Evolutionary conservation across 2,888 invertebrate genomes (phyloP), one percentile per base, ranked within the genome.

Genomic region (Scaptomyza reducta): DNA sequence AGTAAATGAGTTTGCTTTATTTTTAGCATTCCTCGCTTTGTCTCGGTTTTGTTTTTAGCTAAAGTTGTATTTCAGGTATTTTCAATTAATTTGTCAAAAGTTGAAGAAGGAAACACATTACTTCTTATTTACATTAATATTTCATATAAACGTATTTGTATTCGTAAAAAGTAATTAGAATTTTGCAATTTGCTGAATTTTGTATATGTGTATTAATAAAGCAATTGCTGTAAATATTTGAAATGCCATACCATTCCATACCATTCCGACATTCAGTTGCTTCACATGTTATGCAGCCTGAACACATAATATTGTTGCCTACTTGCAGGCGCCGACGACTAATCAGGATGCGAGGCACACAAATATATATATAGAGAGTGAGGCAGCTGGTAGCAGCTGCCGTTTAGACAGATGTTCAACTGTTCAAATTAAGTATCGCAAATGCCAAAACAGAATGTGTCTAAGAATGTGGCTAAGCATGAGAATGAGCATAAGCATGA

Each of bases 351-450:
- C 50, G 51, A 29, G 35, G 0, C 31, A 33, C 49, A 55, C 14
- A 44, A 6, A 58, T 14, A 29, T 2, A 14, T 9, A 22, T 6
- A 27, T 10, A 6, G 10, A 31, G 4, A 31, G 11, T 42, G 6
- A 14, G 33, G 9, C 11, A 49, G 16, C 13, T 31, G 16, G 33
- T 18, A 53, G 25, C 69, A 53, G 69, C 46, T 51, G 55, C 22
- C 35, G 40, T 38, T 38, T 55, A 46, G 33, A 51, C 59, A 64
- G 54, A 53, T 72, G 70, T 38, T 60, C 22, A 71, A 71, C 54
- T 73, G 76, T 55, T 65, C 25, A 54, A 70, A 55, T 70, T 42
- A 75, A 75, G 75, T 50, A 70, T 54, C 40, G 46, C 50, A 74
- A 74, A 60, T 53, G 51, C 42, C 51, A 55, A 38, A 61, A 11